Conservation (phyloP, 92 coral and sea anemone genomes). For the Phymanthus crucifer region DNA sequence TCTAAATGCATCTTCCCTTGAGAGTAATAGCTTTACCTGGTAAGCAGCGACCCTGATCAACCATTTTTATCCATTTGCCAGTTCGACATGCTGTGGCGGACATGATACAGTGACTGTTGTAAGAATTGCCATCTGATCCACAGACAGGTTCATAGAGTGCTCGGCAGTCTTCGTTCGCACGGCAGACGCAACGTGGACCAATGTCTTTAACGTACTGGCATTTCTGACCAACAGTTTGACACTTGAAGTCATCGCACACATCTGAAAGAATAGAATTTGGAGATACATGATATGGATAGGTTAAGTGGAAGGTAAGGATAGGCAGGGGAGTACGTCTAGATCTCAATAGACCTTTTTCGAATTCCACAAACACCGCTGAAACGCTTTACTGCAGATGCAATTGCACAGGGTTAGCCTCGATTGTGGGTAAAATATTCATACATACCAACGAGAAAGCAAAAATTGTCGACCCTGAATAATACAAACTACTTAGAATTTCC, state of each 20-base stretch:
- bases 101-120: constrained; percentile 84
- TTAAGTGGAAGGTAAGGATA: too few relatives aligned
- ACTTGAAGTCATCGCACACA: constrained; percentile 48
- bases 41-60: constrained; percentile 47
- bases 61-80: constrained; percentile 28
- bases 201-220: constrained; percentile 40
- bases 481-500: too few relatives aligned
- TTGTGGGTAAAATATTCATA: too few relatives aligned
- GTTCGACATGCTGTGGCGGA: constrained; percentile 81
- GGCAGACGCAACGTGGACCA: constrained; percentile 70
- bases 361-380: too few relatives aligned
- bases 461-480: too few relatives aligned
- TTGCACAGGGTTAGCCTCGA: too few relatives aligned
- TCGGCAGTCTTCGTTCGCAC: constrained; percentile 64
- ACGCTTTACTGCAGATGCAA: too few relatives aligned
- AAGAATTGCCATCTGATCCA: constrained; percentile 75
- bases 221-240: constrained; percentile 57
- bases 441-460: too few relatives aligned
- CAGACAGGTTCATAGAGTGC: constrained; percentile 69
- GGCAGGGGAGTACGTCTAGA: too few relatives aligned
- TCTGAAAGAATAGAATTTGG: constrained; percentile 15
- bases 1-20: neutral
- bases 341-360: too few relatives aligned
- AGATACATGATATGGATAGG: neutral
- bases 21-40: constrained; percentile 73